Evolutionary conservation across 2,797 vertebrate species (phyloP), one percentile per base, ranked within the genome.

Genomic region (Lophius americanus): DNA sequence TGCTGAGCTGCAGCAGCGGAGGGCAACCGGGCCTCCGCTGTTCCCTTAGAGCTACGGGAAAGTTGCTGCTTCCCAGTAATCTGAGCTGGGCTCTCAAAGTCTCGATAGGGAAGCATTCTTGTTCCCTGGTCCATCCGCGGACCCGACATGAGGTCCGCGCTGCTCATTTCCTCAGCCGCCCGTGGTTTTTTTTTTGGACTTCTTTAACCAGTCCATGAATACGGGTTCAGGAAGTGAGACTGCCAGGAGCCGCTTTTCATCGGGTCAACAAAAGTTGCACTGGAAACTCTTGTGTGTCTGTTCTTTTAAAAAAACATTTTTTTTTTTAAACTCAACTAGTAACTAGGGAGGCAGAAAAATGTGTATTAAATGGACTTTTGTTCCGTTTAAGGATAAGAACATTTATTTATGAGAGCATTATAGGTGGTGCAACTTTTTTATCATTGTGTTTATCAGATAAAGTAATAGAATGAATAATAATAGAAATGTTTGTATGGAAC

Each of bases 1-100:
- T 70, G 83, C 76, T 81, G 77, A 90, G 89, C 88, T 92, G 90
- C 77, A 91, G 88, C 86, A 93, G 88, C 86, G 92, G 92, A 85
- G 82, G 85, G 91, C 92, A 89, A 85, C 85, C 59, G 89, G 86
- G 76, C 81, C 90, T 90, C 89, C 73, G 64, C 84, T 90, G 83
- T 80, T 85, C 70, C 85, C 88, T 85, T 84, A 84, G 89, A 81
- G 87, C 72, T 56, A 79, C 54, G 23, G 75, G 85, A 83, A 88
- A 78, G 78, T 88, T 77, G 56, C 52, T 88, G 87, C 89, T 89
- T 83, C 75, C 57, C 75, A 81, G 86, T 92, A 92, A 88, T 92
- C 92, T 87, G 85, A 52, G 69, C 79, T 82, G 85, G 84, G 88
- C 78, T 79, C 85, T 92, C 77, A 89, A 88, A 92, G 88, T 72